Base-by-base conservation (phyloP, 2,888 invertebrate species). In the Hirtodrosophila alboralis region DNA sequence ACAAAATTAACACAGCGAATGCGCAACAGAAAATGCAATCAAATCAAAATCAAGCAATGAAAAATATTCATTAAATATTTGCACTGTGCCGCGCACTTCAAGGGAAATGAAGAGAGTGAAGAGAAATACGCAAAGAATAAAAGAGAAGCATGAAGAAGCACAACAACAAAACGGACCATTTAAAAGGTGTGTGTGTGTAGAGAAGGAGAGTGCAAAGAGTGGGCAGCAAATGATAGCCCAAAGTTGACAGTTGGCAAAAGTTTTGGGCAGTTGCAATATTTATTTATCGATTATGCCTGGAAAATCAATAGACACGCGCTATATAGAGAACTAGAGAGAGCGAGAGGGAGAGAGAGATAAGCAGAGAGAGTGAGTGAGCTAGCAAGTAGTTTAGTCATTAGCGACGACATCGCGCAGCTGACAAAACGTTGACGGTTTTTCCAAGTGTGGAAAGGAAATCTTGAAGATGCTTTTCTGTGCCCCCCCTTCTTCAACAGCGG, bases 211-310 rank as follows among this genome's bases (percentile, higher is more conserved):
- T n/a, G 1, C 12, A 9, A 1, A 7, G 10, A 21, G 21, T 9
- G 21, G 30, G 13, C 6, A 1, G 27, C 26, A 33, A 57, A 48
- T 45, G 33, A 71, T 60, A 18, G 41, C 28, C 27, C 27, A 65
- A 54, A 54, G 57, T 56, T 58, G 58, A 59, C 71, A 75, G 70
- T 72, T 70, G 70, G 61, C 71, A 44, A 62, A 74, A 74, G 72
- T 74, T 69, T 57, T 56, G 48, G 66, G 44, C 66, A 58, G 38
- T 75, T 71, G 75, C 63, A 71, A 73, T 71, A 73, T 73, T 75
- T 67, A 64, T 75, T 47, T 80, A 79, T 79, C 80, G 84, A 84
- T 80, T 80, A 74, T 68, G 40, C 38, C 51, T 41, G 45, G 40
- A 68, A 74, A 76, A 80, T 73, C 80, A 74, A 79, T 77, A 69